Conservation (phyloP, 2,797 vertebrate genomes). For the Pelobates cultripes region DNA sequence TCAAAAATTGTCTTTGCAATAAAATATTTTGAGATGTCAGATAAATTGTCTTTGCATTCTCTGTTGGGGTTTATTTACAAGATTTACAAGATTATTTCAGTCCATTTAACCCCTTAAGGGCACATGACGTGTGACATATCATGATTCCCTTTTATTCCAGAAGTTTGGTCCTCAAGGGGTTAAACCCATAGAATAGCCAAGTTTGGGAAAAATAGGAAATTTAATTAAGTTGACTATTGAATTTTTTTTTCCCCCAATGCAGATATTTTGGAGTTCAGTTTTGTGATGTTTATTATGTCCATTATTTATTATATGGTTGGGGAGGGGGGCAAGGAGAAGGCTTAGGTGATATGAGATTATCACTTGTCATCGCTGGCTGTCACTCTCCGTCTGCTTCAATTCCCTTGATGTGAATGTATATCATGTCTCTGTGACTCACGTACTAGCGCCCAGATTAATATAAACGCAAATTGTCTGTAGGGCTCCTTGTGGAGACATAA, state of each 20-base stretch:
- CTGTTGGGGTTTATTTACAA: too few species aligned
- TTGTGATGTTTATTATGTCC: neutral
- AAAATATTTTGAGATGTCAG: neutral
- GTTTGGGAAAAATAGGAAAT: too few species aligned
- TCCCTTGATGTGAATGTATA: neutral
- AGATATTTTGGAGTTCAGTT: too few species aligned
- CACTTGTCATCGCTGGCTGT: neutral
- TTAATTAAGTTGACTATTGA: too few species aligned
- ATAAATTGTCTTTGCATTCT: neutral
- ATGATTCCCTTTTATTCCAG: too few species aligned
- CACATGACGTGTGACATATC: too few species aligned
- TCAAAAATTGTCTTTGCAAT: neutral
- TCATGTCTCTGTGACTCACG: neutral
- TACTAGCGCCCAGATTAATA: constrained; percentile 1
- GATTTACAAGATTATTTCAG: too few species aligned
- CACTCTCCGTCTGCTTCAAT: neutral
- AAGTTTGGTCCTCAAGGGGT: too few species aligned
- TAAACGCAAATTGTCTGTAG: neutral
- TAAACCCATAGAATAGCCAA: too few species aligned
- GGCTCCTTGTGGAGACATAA: constrained; percentile 13
- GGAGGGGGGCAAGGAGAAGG: neutral
- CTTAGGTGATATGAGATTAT: neutral
- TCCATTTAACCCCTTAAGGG: too few species aligned
- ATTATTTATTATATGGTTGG: neutral
- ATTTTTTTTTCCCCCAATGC: too few species aligned